Percentiles rank a stretch among this genome's conserved stretches.
Conservation (phyloP, 2,113 vertebrate species). For the Anhinga rufa region DNA sequence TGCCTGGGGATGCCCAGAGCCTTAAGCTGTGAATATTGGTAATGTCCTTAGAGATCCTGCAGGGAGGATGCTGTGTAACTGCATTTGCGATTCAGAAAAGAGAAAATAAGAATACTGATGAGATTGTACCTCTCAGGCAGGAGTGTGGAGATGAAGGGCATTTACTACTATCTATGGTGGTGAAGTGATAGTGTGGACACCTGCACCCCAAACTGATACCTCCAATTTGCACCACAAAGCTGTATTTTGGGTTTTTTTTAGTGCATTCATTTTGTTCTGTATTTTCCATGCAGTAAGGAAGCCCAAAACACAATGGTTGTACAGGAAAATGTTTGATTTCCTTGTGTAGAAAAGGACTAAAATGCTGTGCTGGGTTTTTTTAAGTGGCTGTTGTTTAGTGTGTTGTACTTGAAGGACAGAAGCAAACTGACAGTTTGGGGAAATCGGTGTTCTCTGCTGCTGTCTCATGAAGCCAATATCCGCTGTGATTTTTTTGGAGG, state of each 20-base stretch:
- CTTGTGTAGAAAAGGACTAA: background rate
- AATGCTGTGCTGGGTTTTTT: background rate
- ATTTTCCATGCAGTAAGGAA: background rate
- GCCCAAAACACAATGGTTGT: accelerated
- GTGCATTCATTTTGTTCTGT: background rate
- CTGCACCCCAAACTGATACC: background rate
- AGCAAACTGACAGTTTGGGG: background rate
- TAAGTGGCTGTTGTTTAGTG: background rate
- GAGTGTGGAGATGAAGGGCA: background rate
- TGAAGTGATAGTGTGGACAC: background rate
- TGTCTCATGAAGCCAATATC: background rate
- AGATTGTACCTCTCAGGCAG: background rate
- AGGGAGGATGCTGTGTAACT: background rate
- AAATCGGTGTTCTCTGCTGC: background rate
- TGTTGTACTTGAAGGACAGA: background rate
- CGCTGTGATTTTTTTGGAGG: background rate
- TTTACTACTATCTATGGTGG: background rate
- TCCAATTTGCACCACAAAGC: background rate
- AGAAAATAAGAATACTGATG: background rate
- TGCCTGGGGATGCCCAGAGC: background rate
- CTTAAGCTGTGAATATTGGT: background rate
- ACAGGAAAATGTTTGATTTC: background rate
- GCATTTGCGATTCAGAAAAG: background rate
- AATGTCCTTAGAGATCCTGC: background rate
- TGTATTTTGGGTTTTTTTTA: background rate